Evolutionary conservation across 2,113 vertebrate species (phyloP).

Genomic region (Tiliqua scincoides): DNA sequence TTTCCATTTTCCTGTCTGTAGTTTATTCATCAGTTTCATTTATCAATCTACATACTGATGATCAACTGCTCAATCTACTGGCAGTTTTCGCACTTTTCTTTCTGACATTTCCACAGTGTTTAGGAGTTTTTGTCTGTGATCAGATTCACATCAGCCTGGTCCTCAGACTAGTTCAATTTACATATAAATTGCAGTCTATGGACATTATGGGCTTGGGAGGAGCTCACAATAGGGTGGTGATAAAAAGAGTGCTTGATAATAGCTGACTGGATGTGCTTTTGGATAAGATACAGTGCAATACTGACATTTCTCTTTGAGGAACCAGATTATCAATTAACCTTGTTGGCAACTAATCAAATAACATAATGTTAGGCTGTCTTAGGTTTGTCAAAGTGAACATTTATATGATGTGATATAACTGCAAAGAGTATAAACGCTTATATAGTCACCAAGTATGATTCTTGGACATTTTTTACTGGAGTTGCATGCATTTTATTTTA

Average conservation of each 20-base stretch:
- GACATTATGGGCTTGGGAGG: constrained; percentile 37
- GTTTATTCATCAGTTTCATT: constrained; percentile 11
- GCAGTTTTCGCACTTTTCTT: neutral
- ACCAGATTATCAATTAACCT: constrained; percentile 41
- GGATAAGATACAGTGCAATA: neutral
- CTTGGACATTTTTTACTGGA: neutral
- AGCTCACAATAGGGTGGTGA: neutral
- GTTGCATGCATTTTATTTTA: constrained; percentile 16
- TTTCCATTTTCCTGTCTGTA: neutral
- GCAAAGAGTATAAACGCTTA: constrained; percentile 4
- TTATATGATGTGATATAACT: neutral
- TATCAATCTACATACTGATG: neutral
- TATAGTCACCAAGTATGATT: neutral
- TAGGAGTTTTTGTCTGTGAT: constrained; percentile 15
- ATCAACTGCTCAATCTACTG: neutral
- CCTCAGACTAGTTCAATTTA: constrained; percentile 39
- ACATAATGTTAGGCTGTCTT: constrained; percentile 13
- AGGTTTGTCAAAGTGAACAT: constrained; percentile 11
- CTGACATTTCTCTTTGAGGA: constrained; percentile 43
- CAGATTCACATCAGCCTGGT: constrained; percentile 44
- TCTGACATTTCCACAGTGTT: constrained; percentile 21
- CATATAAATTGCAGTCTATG: constrained; percentile 47
- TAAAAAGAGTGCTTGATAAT: constrained; percentile 22
- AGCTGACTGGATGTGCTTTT: constrained; percentile 10
- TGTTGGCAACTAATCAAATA: constrained; percentile 19